Evolutionary conservation across 53 echinoderm and acorn worm species (phyloP).

Genomic region (Echinometra lucunter): DNA sequence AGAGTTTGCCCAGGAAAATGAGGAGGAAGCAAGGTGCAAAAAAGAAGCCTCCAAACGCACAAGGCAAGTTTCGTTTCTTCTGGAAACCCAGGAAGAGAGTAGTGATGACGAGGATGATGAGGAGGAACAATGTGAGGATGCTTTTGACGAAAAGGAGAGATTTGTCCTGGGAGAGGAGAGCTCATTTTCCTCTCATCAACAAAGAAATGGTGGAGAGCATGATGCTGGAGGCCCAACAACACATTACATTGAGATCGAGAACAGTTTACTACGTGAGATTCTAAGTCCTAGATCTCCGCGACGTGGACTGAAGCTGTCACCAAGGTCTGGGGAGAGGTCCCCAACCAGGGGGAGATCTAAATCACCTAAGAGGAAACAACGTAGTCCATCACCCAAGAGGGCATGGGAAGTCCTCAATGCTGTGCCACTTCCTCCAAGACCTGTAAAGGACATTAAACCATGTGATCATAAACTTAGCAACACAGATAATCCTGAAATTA

Average conservation of each 20-base stretch:
- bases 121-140: neutral
- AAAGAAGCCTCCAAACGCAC: slow-evolving; percentile 46
- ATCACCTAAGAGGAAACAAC: slow-evolving; percentile 10
- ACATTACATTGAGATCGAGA: slow-evolving; percentile 68
- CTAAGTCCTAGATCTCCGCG: slow-evolving; percentile 79
- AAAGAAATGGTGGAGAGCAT: neutral
- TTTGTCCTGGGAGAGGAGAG: slow-evolving; percentile 20
- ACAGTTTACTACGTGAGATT: slow-evolving; percentile 76
- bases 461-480: slow-evolving; percentile 78
- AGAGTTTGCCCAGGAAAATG: slow-evolving; percentile 30
- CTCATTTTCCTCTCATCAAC: slow-evolving; percentile 29
- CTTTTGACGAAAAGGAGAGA: neutral
- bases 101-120: slow-evolving; percentile 24
- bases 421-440: slow-evolving; percentile 49
- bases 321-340: neutral
- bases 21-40: slow-evolving; percentile 51
- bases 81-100: slow-evolving; percentile 61
- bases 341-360: slow-evolving; percentile 22
- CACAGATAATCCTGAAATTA: slow-evolving; percentile 78
- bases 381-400: slow-evolving; percentile 26
- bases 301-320: neutral
- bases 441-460: slow-evolving; percentile 52
- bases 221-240: slow-evolving; percentile 20
- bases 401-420: neutral
- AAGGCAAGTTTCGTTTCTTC: slow-evolving; percentile 69